Evolutionary conservation across 2,113 vertebrate species (phyloP), one percentile per base, ranked within the genome.

Genomic region (Microcebus lehilahytsara): DNA sequence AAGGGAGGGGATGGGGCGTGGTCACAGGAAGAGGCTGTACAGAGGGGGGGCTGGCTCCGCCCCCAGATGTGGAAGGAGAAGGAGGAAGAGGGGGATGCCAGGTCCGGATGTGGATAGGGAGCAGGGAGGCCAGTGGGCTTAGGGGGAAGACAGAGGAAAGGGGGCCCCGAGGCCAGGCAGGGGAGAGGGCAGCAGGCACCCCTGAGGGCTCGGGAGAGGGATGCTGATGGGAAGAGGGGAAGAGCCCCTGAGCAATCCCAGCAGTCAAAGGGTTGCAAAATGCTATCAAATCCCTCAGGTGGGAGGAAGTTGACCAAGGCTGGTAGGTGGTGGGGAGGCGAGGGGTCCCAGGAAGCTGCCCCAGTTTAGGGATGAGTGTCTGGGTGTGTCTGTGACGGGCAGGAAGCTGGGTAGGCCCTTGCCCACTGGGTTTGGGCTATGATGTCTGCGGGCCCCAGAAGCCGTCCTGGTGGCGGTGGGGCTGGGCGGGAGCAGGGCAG

Each of bases 321-420:
- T 19, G 32, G 25, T 40, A 25, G 42, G 42, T 3, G 1, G 30
- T 12, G 58, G 12, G 40, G 58, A 20, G 60, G 74, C 0, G 9
- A 42, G 72, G 83, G 30, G 32, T 81, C 62, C 74, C 40, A 9
- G 79, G 62, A 46, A 30, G 37, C 34, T 58, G 75, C 64, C 85
- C 49, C 32, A 62, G 80, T 53, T 42, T 88, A 85, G 71, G 75
- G 51, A 60, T 67, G 51, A 87, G n/a, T 58, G 58, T 79, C 72
- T 17, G 78, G 78, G 78, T n/a, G 42, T 85, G 78, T 25, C 80
- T 79, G 72, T 74, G 89, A n/a, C 17, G 13, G 25, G 64, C 93
- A 97, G 97, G 93, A 95, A 97, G 93, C 46, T 2, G 42, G 46
- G 83, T 27, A 30, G 77, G 37, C 11, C 74, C 46, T 9, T 8